A percentile compares a stretch with the other conserved stretches of the same genome.
Evolutionary conservation across 2,888 invertebrate genomes (phyloP).

Genomic region (Hyppa rectilinea): DNA sequence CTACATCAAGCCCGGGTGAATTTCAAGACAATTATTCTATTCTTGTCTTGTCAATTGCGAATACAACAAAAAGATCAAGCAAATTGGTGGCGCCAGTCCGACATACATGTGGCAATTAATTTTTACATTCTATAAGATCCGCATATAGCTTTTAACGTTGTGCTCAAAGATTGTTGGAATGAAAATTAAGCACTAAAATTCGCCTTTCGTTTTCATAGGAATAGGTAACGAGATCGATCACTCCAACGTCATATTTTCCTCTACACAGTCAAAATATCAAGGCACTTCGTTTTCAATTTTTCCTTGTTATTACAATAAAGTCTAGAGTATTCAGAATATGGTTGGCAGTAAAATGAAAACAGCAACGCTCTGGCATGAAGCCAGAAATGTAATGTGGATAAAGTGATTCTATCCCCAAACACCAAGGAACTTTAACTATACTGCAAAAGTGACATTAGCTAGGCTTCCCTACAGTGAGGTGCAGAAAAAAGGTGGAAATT

Average conservation of each 20-base stretch:
- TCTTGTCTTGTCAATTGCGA: no score
- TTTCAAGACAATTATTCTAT: no score
- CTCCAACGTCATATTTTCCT: slow-evolving; percentile 35
- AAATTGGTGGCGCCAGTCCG: no score
- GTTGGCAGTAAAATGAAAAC: slow-evolving; percentile 71
- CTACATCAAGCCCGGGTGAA: no score
- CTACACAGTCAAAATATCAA: slow-evolving; percentile 49
- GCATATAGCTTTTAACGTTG: not conserved
- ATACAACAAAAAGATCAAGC: no score
- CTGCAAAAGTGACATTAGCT: slow-evolving; percentile 69
- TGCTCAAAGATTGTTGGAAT: not conserved
- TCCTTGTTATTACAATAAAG: slow-evolving; percentile 67
- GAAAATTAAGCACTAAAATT: not conserved
- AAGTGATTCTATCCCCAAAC: slow-evolving; percentile 77
- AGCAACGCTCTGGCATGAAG: slow-evolving; percentile 68
- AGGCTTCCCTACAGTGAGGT: slow-evolving; percentile 43
- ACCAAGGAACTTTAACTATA: slow-evolving; percentile 74
- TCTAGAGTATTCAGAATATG: slow-evolving; percentile 63
- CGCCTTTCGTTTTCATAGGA: not conserved
- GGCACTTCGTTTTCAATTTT: slow-evolving; percentile 67
- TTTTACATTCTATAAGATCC: no score
- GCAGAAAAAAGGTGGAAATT: slow-evolving; percentile 72
- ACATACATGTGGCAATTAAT: no score
- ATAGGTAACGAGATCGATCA: slow-evolving; percentile 12
- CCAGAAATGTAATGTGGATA: slow-evolving; percentile 78